Conservation (phyloP, 2,888 invertebrate genomes). For the Norana najaformis region DNA sequence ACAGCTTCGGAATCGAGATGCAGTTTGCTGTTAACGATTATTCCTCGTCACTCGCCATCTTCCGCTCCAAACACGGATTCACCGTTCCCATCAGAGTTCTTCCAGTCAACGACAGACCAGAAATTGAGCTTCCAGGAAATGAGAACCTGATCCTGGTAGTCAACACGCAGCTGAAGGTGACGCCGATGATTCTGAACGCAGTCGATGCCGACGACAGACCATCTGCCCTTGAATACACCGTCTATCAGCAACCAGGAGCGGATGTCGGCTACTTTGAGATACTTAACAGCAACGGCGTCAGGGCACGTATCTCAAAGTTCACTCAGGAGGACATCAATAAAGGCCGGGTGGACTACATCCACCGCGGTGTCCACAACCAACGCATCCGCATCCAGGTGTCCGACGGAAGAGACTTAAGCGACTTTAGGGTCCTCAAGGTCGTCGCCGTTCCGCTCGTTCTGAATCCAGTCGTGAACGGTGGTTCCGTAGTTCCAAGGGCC, state of each 20-base stretch:
- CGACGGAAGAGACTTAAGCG: conserved; percentile 53
- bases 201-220: conserved; percentile 56
- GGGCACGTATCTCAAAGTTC: conserved; percentile 65
- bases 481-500: conserved; percentile 64
- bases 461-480: conserved; percentile 72
- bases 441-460: conserved; percentile 50
- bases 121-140: conserved; percentile 64
- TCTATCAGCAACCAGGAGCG: conserved; percentile 60
- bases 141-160: conserved; percentile 50
- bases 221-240: conserved; percentile 61
- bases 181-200: conserved; percentile 50
- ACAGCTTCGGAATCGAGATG: conserved; percentile 82
- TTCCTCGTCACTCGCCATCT: conserved; percentile 29
- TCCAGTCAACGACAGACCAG: conserved; percentile 89
- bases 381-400: conserved; percentile 54
- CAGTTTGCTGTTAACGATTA: conserved; percentile 69
- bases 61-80: conserved; percentile 66
- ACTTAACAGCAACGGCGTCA: conserved; percentile 36
- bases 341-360: conserved; percentile 76
- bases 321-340: conserved; percentile 82
- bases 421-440: conserved; percentile 49
- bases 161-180: conserved; percentile 52
- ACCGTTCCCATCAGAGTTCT: conserved; percentile 81
- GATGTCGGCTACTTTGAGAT: conserved; percentile 45
- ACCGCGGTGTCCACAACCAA: conserved; percentile 48